A percentile compares a stretch with the other conserved stretches of the same genome.
phyloP scores from a whole-genome alignment of 2,797 vertebrate genomes.

The Scolopax rusticola region DNA sequence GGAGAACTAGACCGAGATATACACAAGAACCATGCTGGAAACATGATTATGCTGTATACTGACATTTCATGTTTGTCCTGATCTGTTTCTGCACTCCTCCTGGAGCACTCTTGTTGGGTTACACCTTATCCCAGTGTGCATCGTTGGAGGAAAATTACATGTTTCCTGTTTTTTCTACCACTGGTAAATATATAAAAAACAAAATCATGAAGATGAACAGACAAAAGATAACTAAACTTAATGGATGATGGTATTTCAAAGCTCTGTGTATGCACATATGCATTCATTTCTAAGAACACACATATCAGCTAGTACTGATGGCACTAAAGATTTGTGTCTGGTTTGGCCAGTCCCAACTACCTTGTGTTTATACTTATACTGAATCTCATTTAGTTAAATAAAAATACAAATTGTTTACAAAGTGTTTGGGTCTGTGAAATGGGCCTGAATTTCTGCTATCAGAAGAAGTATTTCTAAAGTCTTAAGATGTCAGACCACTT shows the following conservation, averaged over 20 bases:
- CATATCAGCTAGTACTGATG: not conserved
- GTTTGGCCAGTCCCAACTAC: not conserved
- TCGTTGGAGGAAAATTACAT: accelerated
- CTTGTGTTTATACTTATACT: not conserved
- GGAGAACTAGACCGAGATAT: not conserved
- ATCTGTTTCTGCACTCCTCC: not conserved
- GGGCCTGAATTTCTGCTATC: not conserved
- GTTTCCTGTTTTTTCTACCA: not conserved
- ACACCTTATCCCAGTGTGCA: not conserved
- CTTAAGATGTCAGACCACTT: not conserved
- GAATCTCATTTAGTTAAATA: not conserved
- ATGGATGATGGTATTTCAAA: not conserved
- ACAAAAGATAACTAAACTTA: not conserved
- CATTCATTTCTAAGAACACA: not conserved
- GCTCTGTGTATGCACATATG: not conserved
- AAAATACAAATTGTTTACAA: not conserved
- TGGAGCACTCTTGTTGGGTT: not conserved
- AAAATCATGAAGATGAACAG: not conserved
- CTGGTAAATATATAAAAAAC: not conserved
- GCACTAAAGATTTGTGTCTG: not conserved
- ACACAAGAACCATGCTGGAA: not conserved
- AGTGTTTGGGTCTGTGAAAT: not conserved
- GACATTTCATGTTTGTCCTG: not conserved
- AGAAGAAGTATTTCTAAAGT: not conserved
- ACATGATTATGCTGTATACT: no score